Conservation (phyloP, 2,797 vertebrate genomes). For the Rhynchotus rufescens region DNA sequence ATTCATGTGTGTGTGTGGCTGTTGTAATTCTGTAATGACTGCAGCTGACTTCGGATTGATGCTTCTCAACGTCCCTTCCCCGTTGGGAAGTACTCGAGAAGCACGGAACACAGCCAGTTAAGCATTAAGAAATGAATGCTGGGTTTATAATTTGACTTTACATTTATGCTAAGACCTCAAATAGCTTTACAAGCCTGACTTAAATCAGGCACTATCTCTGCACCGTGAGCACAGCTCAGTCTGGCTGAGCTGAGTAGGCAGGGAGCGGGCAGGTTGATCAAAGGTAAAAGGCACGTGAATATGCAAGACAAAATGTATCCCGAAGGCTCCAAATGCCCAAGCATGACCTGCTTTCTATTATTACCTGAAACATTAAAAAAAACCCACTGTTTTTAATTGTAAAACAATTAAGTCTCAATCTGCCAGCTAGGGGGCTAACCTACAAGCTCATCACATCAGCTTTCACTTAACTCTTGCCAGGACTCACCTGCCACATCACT, state of each 20-base stretch:
- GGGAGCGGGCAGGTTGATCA: not conserved
- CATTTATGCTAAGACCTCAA: not conserved
- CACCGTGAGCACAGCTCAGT: not conserved
- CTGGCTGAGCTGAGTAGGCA: not conserved
- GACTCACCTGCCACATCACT: not conserved
- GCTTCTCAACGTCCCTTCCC: not conserved
- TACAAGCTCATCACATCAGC: conserved; percentile 14
- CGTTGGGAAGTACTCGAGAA: not conserved
- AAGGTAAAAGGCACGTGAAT: not conserved
- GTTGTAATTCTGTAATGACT: not conserved
- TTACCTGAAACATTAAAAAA: not conserved
- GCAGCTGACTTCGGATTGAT: not conserved
- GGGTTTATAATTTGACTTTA: not conserved
- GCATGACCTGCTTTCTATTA: not conserved
- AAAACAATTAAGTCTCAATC: not conserved
- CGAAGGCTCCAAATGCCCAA: not conserved
- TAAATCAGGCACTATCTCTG: not conserved
- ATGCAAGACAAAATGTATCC: not conserved
- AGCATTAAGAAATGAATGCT: not conserved
- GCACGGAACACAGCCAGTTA: not conserved
- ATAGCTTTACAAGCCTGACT: not conserved
- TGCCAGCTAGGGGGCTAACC: not conserved
- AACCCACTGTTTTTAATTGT: not conserved
- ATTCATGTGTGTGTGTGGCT: not conserved
- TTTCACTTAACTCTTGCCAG: conserved; percentile 15